Conservation (phyloP, 1,140 invertebrate genomes). For the Drosophila takahashii region DNA sequence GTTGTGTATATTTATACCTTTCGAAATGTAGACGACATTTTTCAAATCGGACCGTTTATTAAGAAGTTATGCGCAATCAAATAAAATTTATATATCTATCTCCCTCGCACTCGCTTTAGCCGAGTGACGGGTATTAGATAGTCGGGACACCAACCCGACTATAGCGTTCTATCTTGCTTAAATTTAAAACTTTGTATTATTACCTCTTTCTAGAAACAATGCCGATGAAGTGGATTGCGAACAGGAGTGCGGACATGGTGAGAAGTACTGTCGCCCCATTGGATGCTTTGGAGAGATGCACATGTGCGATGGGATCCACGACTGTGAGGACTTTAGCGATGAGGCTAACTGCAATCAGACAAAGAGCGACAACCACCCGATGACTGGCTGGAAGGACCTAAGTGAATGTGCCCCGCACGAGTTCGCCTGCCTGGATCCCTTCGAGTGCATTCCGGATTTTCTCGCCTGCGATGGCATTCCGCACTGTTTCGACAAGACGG, state of each 20-base stretch:
- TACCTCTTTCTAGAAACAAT: constrained; percentile 84
- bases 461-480: constrained; percentile 86
- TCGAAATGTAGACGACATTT: too few relatives aligned
- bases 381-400: constrained; percentile 61
- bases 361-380: constrained; percentile 76
- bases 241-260: constrained; percentile 70
- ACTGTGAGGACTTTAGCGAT: constrained; percentile 91
- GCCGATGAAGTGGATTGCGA: constrained; percentile 87
- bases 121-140: too few relatives aligned
- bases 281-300: constrained; percentile 89
- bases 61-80: too few relatives aligned
- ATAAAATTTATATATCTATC: too few relatives aligned
- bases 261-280: constrained; percentile 88
- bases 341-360: constrained; percentile 85
- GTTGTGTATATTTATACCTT: too few relatives aligned
- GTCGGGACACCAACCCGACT: too few relatives aligned
- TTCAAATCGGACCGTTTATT: too few relatives aligned
- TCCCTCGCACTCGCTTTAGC: too few relatives aligned
- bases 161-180: too few relatives aligned
- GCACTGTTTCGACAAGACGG: constrained; percentile 88
- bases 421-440: constrained; percentile 86
- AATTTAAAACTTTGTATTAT: too few relatives aligned
- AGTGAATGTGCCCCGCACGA: constrained; percentile 85
- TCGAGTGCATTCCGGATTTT: constrained; percentile 87
- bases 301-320: constrained; percentile 90